These are phyloP conservation scores for Meganola albula DNA, from an alignment of 2,888 invertebrate species.

Conservation along the genomic window DNA sequence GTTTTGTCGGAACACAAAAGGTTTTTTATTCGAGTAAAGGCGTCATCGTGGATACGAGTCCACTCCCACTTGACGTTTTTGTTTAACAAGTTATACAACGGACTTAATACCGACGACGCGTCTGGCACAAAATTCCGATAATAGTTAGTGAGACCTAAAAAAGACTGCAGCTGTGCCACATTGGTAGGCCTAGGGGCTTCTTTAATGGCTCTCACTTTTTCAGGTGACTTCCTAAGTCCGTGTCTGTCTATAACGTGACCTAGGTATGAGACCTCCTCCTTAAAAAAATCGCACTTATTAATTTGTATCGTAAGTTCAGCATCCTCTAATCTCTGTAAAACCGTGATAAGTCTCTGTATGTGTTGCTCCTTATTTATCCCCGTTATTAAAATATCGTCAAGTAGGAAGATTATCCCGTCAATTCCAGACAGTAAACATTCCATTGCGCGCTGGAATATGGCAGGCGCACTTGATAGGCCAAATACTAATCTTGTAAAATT, in stretches of 20 bases:
- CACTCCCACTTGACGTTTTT: constrained; percentile 15
- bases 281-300: constrained; percentile 20
- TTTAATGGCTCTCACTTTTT: background rate
- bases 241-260: constrained; percentile 9
- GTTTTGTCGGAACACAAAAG: constrained; percentile 2
- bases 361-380: constrained; percentile 7
- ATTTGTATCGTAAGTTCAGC: constrained; percentile 15
- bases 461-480: constrained; percentile 8
- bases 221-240: constrained; percentile 2
- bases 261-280: constrained; percentile 13
- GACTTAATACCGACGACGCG: background rate
- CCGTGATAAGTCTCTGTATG: constrained; percentile 10
- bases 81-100: background rate
- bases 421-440: constrained; percentile 15
- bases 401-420: constrained; percentile 13
- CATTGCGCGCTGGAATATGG: constrained; percentile 22
- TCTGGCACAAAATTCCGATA: background rate
- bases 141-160: background rate
- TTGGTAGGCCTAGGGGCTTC: background rate
- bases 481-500: constrained; percentile 12
- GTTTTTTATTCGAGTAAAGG: constrained; percentile 3
- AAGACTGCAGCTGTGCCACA: background rate
- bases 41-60: constrained; percentile 6
- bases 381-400: constrained; percentile 16
- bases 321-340: constrained; percentile 13